These are phyloP conservation scores for Saguinus imperator DNA, from an alignment of 2,113 vertebrate genomes.

Conservation along the genomic window DNA sequence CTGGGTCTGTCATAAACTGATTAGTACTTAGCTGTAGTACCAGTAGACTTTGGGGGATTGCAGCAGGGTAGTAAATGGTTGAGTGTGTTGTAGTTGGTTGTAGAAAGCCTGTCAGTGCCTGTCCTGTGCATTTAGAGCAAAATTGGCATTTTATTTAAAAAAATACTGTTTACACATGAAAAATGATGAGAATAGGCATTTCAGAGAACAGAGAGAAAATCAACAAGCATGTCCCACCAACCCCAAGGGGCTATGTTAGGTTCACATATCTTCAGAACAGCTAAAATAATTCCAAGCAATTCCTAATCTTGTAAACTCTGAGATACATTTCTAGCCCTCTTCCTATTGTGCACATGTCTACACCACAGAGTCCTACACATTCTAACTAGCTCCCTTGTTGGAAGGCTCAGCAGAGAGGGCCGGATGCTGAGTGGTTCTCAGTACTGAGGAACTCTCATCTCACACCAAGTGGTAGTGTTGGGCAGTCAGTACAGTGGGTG, in stretches of 20 bases:
- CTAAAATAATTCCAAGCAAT: neutral
- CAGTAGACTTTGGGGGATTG: constrained; percentile 45
- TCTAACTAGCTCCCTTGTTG: neutral
- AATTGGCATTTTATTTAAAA: constrained; percentile 49
- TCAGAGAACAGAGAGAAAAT: neutral
- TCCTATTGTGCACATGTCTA: neutral
- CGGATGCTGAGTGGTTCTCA: neutral
- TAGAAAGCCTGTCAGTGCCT: neutral
- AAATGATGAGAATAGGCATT: neutral
- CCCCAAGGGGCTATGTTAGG: neutral
- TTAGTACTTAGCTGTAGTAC: constrained; percentile 32
- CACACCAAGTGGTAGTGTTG: fast-evolving
- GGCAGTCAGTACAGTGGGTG: fast-evolving
- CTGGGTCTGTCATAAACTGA: constrained; percentile 39
- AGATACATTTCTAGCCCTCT: neutral
- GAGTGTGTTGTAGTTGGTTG: constrained; percentile 57
- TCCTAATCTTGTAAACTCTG: neutral
- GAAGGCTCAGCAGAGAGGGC: neutral
- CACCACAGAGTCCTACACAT: fast-evolving
- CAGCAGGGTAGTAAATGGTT: constrained; percentile 51
- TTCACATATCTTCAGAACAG: neutral
- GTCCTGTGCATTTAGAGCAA: constrained; percentile 52
- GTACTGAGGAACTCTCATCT: neutral
- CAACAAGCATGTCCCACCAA: neutral
- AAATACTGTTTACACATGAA: neutral